phyloP scores from a whole-genome alignment of 2,797 vertebrate genomes.

The Vultur gryphus region DNA sequence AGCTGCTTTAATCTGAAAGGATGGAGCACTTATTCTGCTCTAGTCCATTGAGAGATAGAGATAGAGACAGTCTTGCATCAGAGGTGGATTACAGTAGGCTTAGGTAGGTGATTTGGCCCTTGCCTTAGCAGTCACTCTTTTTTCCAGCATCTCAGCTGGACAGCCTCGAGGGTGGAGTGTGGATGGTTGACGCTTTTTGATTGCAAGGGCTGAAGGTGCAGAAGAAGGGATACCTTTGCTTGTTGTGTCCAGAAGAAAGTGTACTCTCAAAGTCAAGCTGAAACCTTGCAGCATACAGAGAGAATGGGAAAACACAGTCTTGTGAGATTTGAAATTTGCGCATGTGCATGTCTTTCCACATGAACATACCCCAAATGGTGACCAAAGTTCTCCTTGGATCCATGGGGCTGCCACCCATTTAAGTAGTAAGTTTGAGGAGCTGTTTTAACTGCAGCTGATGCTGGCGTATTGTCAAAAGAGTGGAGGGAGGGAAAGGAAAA shows the following conservation, averaged over 20 bases:
- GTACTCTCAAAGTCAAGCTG: neutral
- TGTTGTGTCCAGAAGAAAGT: neutral
- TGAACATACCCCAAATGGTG: fast-evolving
- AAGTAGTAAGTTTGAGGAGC: neutral
- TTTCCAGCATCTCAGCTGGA: neutral
- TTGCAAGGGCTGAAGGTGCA: neutral
- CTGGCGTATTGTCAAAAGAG: neutral
- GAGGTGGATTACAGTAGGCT: neutral
- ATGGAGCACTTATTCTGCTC: neutral
- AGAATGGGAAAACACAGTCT: neutral
- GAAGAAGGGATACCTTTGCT: neutral
- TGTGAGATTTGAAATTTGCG: neutral
- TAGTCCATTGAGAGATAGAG: neutral
- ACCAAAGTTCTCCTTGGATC: neutral
- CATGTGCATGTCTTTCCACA: neutral
- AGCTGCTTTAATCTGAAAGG: neutral
- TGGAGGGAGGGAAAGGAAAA: neutral
- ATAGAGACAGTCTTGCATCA: neutral
- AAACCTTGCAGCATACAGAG: neutral
- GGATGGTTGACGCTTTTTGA: neutral
- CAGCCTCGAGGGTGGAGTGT: neutral
- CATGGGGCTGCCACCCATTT: neutral
- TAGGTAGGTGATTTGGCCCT: neutral
- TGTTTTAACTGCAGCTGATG: neutral
- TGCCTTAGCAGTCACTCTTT: neutral